Base-by-base conservation (phyloP, 1,140 invertebrate species). In the Drosophila quadrilineata region DNA sequence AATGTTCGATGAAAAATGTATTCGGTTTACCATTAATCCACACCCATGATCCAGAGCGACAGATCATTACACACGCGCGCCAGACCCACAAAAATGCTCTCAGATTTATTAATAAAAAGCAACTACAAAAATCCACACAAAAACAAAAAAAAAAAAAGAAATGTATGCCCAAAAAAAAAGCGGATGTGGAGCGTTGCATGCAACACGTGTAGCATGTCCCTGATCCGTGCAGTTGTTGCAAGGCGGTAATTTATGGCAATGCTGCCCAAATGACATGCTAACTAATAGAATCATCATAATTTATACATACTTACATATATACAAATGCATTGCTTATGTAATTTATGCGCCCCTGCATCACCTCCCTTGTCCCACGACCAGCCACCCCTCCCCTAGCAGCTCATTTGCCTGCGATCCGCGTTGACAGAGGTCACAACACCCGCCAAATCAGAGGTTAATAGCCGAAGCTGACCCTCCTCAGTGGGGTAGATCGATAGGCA, bases 21-120 rank as follows among this genome's bases (percentile, higher is more conserved):
- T 88, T 80, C 45, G 85, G 85, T 88, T 88, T 88, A 87, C 84
- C 85, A 88, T 87, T 87, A 88, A 88, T 88, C 85, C 77, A 68
- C 48, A 71, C 57, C 65, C 71, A 66, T 87, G 85, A 88, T 88
- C 85, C 85, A 73, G 54, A 69, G 70, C 71, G 77, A 87, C 84
- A 88, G 79, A 88, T 87, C 85, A 88, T 88, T 88, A 88, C 73
- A 79, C 85, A 88, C 85, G 85, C 85, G 68, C 84, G 48, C 38
- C 14, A 36, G 26, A 10, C 38, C 54, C 31, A 45, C 63, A 43
- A 62, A 68, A 67, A n/a, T n/a, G n/a, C n/a, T n/a, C n/a, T n/a
- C 49, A 85, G 75, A 85, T 85, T 85, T 85, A 85, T 85, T 85
- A 85, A 85, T 85, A 85, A 85, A 31, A 16, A 43, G n/a, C n/a